phyloP scores from a whole-genome alignment of 2,113 vertebrate species.

The Eclectus roratus region DNA sequence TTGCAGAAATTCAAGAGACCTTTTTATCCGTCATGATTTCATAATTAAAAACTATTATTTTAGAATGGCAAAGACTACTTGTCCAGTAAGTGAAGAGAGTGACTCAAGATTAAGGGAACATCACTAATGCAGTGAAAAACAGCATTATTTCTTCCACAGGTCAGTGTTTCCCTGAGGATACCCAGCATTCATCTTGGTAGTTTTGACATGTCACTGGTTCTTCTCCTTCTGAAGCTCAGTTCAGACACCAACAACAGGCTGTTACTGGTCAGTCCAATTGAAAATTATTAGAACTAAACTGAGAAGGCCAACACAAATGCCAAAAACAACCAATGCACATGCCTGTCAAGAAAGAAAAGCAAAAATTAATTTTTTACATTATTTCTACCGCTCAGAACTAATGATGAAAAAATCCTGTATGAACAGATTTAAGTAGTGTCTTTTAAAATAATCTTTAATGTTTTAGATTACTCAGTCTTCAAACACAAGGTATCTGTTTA shows the following conservation, averaged over 20 bases:
- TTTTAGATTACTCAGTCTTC: not conserved
- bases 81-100: not conserved
- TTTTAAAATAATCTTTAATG: not conserved
- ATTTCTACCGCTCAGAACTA: not conserved
- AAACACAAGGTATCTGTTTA: not conserved
- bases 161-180: not conserved
- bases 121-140: not conserved
- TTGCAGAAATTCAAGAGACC: not conserved
- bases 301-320: slow-evolving; percentile 82
- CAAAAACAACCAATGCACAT: slow-evolving; percentile 80
- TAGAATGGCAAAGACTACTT: not conserved
- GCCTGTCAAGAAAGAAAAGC: slow-evolving; percentile 78
- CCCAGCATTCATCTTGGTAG: not conserved
- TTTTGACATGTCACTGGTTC: not conserved
- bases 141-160: not conserved
- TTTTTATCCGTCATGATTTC: not conserved
- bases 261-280: slow-evolving; percentile 75
- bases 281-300: slow-evolving; percentile 85
- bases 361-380: not conserved
- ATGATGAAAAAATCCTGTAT: not conserved
- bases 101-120: not conserved
- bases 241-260: not conserved
- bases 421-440: not conserved
- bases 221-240: not conserved
- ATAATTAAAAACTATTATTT: not conserved